Percentiles rank a stretch among this genome's conserved stretches.
phyloP scores from a whole-genome alignment of 2,797 vertebrate genomes.

The Meda fulgida region DNA sequence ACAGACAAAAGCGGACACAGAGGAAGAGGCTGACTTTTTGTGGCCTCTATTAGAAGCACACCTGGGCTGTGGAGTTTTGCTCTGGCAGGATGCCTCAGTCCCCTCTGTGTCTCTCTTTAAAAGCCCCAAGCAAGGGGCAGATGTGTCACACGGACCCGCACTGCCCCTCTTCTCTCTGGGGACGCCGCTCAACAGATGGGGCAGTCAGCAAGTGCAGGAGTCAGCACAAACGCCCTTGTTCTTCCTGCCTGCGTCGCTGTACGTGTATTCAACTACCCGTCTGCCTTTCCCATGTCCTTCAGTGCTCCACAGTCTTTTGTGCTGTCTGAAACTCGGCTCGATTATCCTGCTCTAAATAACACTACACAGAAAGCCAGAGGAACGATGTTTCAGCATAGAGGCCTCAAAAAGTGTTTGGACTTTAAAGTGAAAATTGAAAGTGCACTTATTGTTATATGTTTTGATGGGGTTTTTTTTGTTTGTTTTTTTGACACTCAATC shows the following conservation, averaged over 20 bases:
- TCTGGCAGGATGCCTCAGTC: slow-evolving; percentile 22
- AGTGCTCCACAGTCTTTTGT: slow-evolving; percentile 43
- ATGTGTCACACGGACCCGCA: slow-evolving; percentile 73
- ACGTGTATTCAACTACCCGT: slow-evolving; percentile 52
- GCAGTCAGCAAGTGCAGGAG: slow-evolving; percentile 70
- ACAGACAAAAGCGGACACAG: slow-evolving; percentile 12
- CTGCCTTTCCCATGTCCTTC: slow-evolving; percentile 58
- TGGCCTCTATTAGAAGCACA: slow-evolving; percentile 46
- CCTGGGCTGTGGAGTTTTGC: slow-evolving; percentile 44
- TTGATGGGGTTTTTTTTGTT: too few relatives aligned
- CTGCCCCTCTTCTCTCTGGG: slow-evolving; percentile 73
- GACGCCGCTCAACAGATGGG: slow-evolving; percentile 79
- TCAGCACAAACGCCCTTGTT: slow-evolving; percentile 71
- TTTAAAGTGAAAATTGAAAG: not conserved
- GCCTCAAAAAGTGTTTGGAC: not conserved
- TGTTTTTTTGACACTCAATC: too few relatives aligned
- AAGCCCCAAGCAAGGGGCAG: slow-evolving; percentile 68
- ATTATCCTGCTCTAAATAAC: slow-evolving; percentile 23
- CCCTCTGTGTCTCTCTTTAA: slow-evolving; percentile 53
- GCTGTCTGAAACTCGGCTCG: slow-evolving; percentile 33
- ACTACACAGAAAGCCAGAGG: not conserved
- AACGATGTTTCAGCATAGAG: not conserved
- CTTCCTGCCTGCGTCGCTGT: slow-evolving; percentile 43
- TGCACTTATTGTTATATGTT: too few relatives aligned
- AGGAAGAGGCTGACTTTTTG: slow-evolving; percentile 13